Evolutionary conservation across 2,113 vertebrate species (phyloP).

Genomic region (Muscicapa adusta): DNA sequence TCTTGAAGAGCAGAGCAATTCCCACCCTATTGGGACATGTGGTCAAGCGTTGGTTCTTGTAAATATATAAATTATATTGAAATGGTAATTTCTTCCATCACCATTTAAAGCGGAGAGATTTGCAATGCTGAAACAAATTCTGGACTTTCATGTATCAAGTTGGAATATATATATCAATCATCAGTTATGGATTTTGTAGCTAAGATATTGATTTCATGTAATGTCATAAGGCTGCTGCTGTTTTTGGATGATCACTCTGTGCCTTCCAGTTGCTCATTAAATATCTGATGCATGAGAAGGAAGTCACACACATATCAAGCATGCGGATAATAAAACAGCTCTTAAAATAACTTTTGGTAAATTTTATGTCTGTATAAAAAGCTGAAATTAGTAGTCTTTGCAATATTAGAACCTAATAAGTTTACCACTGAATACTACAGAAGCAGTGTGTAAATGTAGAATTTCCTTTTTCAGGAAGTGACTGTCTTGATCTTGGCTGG

Average conservation of each 20-base stretch:
- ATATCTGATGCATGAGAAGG: background rate
- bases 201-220: background rate
- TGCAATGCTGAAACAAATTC: background rate
- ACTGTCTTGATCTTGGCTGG: background rate
- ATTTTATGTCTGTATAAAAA: background rate
- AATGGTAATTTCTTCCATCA: background rate
- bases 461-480: background rate
- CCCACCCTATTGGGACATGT: background rate
- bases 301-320: background rate
- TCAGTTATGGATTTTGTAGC: background rate
- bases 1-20: background rate
- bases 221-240: accelerated
- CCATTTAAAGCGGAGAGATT: background rate
- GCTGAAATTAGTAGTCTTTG: background rate
- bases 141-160: background rate
- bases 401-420: background rate
- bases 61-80: background rate
- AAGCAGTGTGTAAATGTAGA: accelerated
- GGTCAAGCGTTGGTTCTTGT: background rate
- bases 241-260: accelerated
- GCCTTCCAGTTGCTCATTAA: background rate
- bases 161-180: background rate
- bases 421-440: background rate
- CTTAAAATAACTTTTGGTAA: background rate
- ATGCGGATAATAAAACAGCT: background rate